Evolutionary conservation across 2,888 invertebrate genomes (phyloP), one percentile per base, ranked within the genome.

Genomic region (Aquatica leii): DNA sequence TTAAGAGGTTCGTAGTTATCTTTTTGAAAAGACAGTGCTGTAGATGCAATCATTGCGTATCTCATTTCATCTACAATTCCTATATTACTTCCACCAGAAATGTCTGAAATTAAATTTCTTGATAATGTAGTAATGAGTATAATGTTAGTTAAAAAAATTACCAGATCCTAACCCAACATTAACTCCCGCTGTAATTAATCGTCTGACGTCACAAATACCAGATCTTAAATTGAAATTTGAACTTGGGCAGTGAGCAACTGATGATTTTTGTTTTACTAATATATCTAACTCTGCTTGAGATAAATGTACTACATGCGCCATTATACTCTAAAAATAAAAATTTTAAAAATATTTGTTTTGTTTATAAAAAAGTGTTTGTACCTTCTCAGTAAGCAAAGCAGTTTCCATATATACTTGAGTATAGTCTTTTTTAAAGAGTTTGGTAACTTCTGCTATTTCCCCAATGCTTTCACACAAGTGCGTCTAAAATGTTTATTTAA

Each of bases 91-190:
- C 95, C 96, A 1, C 93, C 97, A 0, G 95, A 85, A 6, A 95
- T 88, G 82, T 96, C 96, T 93, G 77, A 9, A 51, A 21, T 15
- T 17, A 37, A 11, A 17, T 5, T 6, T n/a, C n/a, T n/a, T n/a
- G n/a, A 17, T 20, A n/a, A 18, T 18, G 4, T 48, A 4, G 48
- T 15, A 34, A 56, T 20, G 17, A 4, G 20, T 8, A 4, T 18
- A 12, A 40, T 8, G 12, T 5, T 43, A 43, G 11, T n/a, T 50
- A 2, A n/a, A 46, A 37, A 35, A 53, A 53, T 75, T 82, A 94
- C 94, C 94, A 78, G 95, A 94, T 69, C 96, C 96, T 43, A 96
- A 83, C 5, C 95, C 95, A 58, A 96, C 88, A 76, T 86, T 90
- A 17, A 96, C 79, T 1, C 88, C 87, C 48, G 83, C 82, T 9